Percentiles rank a stretch among this genome's conserved stretches.
These are phyloP conservation scores for Zootoca vivipara DNA, from an alignment of 2,113 vertebrate species.

Conservation along the genomic window DNA sequence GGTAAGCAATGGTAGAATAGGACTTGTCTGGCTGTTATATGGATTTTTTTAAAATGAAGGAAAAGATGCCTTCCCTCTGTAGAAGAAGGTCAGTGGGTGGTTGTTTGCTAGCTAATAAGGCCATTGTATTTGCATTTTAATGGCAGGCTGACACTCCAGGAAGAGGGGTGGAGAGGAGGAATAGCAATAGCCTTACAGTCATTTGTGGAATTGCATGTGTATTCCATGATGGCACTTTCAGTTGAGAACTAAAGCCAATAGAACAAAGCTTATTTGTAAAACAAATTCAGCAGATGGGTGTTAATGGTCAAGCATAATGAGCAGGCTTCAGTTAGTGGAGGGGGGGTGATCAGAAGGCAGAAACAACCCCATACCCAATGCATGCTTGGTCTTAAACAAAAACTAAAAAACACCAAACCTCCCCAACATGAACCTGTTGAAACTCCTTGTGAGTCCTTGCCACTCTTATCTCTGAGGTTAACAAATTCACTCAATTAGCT, in stretches of 20 bases:
- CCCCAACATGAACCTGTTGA: not conserved
- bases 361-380: not conserved
- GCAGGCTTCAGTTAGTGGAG: conserved; percentile 35
- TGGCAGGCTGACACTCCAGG: conserved; percentile 71
- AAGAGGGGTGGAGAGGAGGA: conserved; percentile 55
- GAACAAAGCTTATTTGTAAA: conserved; percentile 55
- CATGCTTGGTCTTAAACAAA: not conserved
- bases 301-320: conserved; percentile 51
- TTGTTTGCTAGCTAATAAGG: conserved; percentile 73
- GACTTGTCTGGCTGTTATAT: conserved; percentile 3
- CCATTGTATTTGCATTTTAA: conserved; percentile 82
- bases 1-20: conserved; percentile 6
- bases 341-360: conserved; percentile 10
- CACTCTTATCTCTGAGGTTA: conserved; percentile 42
- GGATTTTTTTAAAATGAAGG: conserved; percentile 15
- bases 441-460: conserved; percentile 42
- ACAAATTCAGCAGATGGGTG: conserved; percentile 52
- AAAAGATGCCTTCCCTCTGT: conserved; percentile 37
- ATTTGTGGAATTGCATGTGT: conserved; percentile 79
- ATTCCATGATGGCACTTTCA: conserved; percentile 72
- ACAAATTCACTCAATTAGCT: conserved; percentile 43
- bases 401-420: not conserved
- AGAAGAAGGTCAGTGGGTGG: conserved; percentile 66
- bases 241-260: conserved; percentile 54
- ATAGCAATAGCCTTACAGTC: conserved; percentile 29